These are phyloP conservation scores for Callopanchax toddi DNA, from an alignment of 2,113 vertebrate species.

Conservation along the genomic window DNA sequence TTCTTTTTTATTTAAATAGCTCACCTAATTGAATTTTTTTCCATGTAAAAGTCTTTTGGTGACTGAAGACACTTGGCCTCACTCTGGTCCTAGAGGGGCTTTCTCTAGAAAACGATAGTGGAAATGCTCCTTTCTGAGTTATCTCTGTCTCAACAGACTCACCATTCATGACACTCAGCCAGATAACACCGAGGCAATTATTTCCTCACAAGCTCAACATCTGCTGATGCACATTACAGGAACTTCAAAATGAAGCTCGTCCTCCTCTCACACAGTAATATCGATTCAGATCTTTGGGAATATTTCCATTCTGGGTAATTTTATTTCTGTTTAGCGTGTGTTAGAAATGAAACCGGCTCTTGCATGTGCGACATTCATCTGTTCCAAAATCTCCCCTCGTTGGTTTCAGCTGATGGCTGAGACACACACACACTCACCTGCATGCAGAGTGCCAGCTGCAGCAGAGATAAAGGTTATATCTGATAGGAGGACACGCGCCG, in stretches of 20 bases:
- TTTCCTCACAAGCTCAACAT: constrained; percentile 20
- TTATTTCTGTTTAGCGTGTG: background rate
- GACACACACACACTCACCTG: background rate
- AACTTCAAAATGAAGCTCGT: background rate
- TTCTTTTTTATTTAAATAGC: no score
- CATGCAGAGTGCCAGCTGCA: background rate
- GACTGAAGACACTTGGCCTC: constrained; percentile 4
- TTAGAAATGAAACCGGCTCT: background rate
- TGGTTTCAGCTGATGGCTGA: background rate
- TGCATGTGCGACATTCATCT: background rate
- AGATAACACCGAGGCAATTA: constrained; percentile 35
- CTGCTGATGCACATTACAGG: constrained; percentile 20
- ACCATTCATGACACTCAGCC: constrained; percentile 15
- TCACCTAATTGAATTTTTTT: background rate
- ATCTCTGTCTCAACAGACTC: constrained; percentile 28
- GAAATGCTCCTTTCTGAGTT: constrained; percentile 7
- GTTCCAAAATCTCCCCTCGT: background rate
- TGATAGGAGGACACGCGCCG: constrained; percentile 6
- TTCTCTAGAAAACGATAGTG: background rate
- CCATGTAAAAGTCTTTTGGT: background rate
- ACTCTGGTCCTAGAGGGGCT: background rate
- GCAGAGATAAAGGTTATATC: constrained; percentile 29
- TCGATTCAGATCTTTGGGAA: background rate
- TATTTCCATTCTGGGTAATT: background rate
- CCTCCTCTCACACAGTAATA: background rate